phyloP scores from a whole-genome alignment of 2,113 vertebrate genomes.

The Seriola aureovittata region DNA sequence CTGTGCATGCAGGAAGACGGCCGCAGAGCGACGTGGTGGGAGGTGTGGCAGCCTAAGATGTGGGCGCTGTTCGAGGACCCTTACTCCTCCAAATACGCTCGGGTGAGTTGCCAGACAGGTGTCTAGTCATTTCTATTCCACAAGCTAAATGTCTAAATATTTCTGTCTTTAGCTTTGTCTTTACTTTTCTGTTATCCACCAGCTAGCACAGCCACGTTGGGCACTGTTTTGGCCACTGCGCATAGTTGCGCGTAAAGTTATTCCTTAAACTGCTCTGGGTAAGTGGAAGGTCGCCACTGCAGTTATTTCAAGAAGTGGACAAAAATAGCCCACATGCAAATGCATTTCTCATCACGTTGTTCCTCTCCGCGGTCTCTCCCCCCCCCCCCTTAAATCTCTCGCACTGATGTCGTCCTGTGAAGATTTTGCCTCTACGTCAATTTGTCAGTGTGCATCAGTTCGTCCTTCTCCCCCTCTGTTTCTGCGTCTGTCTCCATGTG shows the following conservation, averaged over 20 bases:
- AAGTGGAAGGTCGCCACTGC: background rate
- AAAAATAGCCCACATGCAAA: background rate
- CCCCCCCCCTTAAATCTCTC: conserved; percentile 10
- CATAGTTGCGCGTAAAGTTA: conserved; percentile 52
- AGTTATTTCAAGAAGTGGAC: background rate
- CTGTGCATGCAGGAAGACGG: conserved; percentile 87
- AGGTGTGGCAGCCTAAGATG: conserved; percentile 90
- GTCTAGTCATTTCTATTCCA: background rate
- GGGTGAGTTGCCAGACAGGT: conserved; percentile 86
- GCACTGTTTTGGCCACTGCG: conserved; percentile 40
- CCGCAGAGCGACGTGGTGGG: conserved; percentile 86
- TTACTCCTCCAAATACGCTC: conserved; percentile 95
- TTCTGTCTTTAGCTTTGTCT: background rate
- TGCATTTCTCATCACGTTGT: background rate
- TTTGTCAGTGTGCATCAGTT: conserved; percentile 13
- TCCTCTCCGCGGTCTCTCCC: background rate
- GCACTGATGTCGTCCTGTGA: background rate
- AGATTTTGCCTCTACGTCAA: background rate
- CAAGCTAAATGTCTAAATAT: background rate
- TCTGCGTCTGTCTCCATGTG: background rate
- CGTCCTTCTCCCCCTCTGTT: background rate
- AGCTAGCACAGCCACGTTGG: background rate
- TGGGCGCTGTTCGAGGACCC: conserved; percentile 99
- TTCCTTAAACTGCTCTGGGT: background rate
- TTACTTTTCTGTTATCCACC: background rate